phyloP scores from a whole-genome alignment of 2,113 vertebrate species.

The Acrocephalus arundinaceus region DNA sequence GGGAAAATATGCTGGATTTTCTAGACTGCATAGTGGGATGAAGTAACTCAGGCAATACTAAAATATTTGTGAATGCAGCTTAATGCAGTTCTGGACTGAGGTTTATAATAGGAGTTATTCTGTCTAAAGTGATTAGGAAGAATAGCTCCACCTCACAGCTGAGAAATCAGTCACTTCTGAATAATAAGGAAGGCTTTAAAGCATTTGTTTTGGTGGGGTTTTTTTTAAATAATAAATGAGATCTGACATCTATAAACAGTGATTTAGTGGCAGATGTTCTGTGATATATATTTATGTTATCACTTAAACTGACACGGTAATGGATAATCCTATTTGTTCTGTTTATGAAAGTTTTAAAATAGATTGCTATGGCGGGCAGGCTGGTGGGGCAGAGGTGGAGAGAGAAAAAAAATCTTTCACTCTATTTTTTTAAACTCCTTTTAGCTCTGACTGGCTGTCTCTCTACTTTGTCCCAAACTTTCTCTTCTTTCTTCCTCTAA shows the following conservation, averaged over 20 bases:
- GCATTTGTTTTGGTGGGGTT: background rate
- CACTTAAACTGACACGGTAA: constrained; percentile 50
- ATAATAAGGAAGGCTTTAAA: constrained; percentile 31
- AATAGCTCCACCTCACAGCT: background rate
- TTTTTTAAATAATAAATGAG: constrained; percentile 58
- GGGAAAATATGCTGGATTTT: background rate
- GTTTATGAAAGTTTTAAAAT: constrained; percentile 55
- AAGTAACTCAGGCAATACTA: background rate
- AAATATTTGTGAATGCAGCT: background rate
- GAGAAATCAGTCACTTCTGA: background rate
- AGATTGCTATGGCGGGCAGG: background rate
- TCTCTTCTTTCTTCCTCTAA: constrained; percentile 58
- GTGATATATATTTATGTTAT: constrained; percentile 62
- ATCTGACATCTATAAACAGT: constrained; percentile 57
- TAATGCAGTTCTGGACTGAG: background rate
- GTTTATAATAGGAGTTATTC: background rate
- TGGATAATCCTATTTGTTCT: constrained; percentile 34
- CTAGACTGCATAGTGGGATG: background rate
- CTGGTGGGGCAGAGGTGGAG: background rate
- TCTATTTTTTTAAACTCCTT: background rate
- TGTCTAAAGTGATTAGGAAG: constrained; percentile 8
- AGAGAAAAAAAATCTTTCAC: background rate
- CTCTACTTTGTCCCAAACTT: constrained; percentile 66
- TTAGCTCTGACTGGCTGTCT: background rate
- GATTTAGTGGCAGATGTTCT: constrained; percentile 63